Conservation (phyloP, 2,888 invertebrate genomes). For the Cylindroiulus punctatus region DNA sequence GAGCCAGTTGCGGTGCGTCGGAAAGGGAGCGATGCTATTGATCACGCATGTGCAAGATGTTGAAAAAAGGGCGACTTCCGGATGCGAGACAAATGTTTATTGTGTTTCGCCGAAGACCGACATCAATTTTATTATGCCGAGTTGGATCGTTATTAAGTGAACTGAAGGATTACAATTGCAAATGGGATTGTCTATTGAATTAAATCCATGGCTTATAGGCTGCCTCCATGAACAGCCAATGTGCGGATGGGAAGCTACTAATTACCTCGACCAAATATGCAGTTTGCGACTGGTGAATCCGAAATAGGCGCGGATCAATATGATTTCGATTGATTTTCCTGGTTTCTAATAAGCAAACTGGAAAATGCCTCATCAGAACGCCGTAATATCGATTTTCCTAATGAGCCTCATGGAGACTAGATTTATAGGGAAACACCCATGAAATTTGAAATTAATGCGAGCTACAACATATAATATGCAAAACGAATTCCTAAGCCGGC, state of each 20-base stretch:
- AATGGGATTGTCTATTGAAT: not conserved
- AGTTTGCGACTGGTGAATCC: not conserved
- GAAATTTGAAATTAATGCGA: conserved; percentile 7
- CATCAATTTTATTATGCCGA: not conserved
- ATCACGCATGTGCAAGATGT: too few relatives aligned
- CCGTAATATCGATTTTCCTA: not conserved
- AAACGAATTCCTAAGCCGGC: not conserved
- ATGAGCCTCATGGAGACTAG: not conserved
- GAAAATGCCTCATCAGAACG: conserved; percentile 18
- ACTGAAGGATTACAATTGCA: not conserved
- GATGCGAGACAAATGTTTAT: not conserved
- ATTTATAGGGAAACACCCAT: conserved; percentile 18
- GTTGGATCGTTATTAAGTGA: not conserved
- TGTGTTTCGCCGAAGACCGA: not conserved
- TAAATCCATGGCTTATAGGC: not conserved
- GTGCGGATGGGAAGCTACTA: not conserved
- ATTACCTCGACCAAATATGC: not conserved
- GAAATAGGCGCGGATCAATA: not conserved
- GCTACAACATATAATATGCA: not conserved
- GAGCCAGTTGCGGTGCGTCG: too few relatives aligned
- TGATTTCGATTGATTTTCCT: conserved; percentile 18
- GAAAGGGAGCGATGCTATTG: too few relatives aligned
- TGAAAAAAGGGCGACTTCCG: too few relatives aligned
- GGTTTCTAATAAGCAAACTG: conserved; percentile 2
- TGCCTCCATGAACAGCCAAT: not conserved